These are phyloP conservation scores for Erebia ligea DNA, from an alignment of 2,888 invertebrate genomes.

Conservation along the genomic window DNA sequence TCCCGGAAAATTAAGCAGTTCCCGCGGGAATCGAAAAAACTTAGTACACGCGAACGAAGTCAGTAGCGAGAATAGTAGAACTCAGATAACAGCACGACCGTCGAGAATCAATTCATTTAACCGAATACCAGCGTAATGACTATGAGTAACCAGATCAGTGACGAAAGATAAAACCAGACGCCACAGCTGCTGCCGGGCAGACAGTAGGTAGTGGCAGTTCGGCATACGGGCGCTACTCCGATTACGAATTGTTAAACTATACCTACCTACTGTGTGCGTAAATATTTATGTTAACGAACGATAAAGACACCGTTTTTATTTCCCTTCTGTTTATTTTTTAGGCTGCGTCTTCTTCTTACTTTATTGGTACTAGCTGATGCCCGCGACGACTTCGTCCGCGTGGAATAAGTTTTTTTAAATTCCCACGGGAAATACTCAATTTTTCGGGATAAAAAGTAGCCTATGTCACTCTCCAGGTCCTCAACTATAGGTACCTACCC, in stretches of 20 bases:
- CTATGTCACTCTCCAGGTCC: no score
- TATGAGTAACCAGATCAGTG: conserved; percentile 27
- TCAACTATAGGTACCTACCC: no score
- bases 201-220: not conserved
- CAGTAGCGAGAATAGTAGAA: no score
- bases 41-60: no score
- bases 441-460: no score
- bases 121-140: conserved; percentile 26
- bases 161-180: conserved; percentile 37
- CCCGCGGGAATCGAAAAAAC: no score
- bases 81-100: conserved; percentile 7
- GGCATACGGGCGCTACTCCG: conserved; percentile 11
- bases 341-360: not conserved
- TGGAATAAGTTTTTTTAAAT: no score
- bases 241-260: conserved; percentile 21
- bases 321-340: not conserved
- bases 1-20: no score
- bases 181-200: conserved; percentile 25
- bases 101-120: conserved; percentile 3
- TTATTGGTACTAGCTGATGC: no score
- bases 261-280: conserved; percentile 1
- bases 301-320: not conserved
- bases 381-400: no score
- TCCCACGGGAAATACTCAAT: no score
- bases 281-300: conserved; percentile 1